A percentile compares a stretch with the other conserved stretches of the same genome.
These are phyloP conservation scores for Zosterops hypoxanthus DNA, from an alignment of 2,113 vertebrate species.

Conservation along the genomic window DNA sequence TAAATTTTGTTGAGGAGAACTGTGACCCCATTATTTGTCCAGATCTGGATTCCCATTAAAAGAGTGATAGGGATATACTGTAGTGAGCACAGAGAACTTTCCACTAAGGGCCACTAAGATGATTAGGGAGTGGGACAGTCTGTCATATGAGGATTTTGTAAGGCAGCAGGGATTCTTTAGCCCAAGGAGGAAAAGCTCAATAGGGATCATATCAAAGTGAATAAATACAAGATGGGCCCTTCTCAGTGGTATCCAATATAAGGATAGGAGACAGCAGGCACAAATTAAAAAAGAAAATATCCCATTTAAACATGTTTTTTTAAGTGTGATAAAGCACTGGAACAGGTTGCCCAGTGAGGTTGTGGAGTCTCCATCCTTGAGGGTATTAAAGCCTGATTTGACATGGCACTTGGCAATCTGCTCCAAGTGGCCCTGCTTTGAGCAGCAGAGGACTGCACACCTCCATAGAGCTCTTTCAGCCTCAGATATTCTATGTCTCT, in stretches of 20 bases:
- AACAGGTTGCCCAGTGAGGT: background rate
- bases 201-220: background rate
- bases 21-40: background rate
- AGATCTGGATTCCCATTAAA: background rate
- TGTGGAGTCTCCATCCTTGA: background rate
- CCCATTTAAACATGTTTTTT: background rate
- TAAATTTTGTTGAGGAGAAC: background rate
- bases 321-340: background rate
- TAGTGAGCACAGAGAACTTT: background rate
- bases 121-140: background rate
- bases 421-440: background rate
- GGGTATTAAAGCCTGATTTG: background rate
- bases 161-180: background rate
- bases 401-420: background rate
- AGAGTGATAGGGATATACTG: background rate
- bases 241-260: background rate
- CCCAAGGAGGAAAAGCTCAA: background rate
- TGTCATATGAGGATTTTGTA: background rate
- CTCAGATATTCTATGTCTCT: background rate
- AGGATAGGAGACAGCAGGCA: background rate
- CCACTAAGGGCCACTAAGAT: background rate
- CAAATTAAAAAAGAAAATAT: background rate
- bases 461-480: background rate
- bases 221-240: background rate
- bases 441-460: background rate